These are phyloP conservation scores for Dexiosoma caninum DNA, from an alignment of 2,888 invertebrate genomes.

Conservation along the genomic window DNA sequence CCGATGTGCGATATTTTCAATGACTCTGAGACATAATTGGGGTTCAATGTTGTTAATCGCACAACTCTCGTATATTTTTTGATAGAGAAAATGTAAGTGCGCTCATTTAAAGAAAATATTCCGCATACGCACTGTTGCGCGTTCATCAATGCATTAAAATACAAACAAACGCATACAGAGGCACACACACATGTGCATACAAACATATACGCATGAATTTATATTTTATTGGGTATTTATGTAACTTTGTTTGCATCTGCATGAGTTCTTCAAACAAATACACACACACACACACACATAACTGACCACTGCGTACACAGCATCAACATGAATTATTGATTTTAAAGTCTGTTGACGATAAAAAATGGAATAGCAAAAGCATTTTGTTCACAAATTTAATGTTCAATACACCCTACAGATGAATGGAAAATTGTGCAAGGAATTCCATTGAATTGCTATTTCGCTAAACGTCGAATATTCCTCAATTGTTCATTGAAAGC, in stretches of 20 bases:
- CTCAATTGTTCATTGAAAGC: too few species aligned
- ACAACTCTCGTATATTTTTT: background rate
- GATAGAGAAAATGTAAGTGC: background rate
- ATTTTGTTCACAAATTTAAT: background rate
- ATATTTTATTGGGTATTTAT: background rate
- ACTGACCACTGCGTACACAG: conserved; percentile 39
- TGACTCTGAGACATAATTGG: too few species aligned
- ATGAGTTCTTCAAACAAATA: background rate
- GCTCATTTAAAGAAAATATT: conserved; percentile 20
- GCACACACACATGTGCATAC: too few species aligned
- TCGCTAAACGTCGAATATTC: too few species aligned
- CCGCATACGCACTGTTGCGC: conserved; percentile 47
- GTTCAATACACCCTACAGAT: background rate
- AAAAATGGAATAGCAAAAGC: background rate
- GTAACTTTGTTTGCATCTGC: background rate
- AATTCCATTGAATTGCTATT: too few species aligned
- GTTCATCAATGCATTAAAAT: conserved; percentile 51
- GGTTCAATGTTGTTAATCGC: too few species aligned
- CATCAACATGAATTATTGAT: conserved; percentile 52
- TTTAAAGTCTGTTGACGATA: conserved; percentile 23
- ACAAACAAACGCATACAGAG: background rate
- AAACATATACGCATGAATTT: conserved; percentile 1
- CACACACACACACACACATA: background rate
- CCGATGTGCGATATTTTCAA: too few species aligned
- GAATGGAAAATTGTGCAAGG: background rate